Conservation (phyloP, 2,113 vertebrate species). For the Heteronetta atricapilla region DNA sequence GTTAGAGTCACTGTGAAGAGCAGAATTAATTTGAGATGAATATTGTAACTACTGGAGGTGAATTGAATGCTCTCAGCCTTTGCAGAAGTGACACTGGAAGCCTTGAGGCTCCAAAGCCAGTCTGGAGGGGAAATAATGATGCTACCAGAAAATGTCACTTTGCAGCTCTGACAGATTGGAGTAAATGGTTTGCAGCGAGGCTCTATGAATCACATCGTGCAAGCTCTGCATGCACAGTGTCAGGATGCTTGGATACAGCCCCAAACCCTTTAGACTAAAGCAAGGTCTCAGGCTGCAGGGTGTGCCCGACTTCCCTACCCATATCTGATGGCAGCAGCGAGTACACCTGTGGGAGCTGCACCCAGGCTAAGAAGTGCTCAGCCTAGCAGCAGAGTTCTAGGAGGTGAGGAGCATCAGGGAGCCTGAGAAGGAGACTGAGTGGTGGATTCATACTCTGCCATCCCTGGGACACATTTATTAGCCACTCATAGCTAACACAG, state of each 20-base stretch:
- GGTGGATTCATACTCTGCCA: neutral
- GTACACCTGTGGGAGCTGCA: neutral
- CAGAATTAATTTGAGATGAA: neutral
- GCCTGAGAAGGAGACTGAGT: neutral
- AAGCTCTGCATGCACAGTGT: rapidly evolving
- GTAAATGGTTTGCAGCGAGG: neutral
- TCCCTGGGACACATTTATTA: neutral
- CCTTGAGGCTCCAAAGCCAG: rapidly evolving
- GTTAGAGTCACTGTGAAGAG: neutral
- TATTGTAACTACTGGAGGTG: neutral
- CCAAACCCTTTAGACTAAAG: neutral
- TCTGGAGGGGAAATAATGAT: neutral
- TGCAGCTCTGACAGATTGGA: neutral
- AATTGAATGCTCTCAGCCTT: neutral
- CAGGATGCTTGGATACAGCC: neutral
- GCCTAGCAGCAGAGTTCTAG: neutral
- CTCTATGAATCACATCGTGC: neutral
- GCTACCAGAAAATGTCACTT: neutral
- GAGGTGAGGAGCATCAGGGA: neutral
- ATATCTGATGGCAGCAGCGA: neutral
- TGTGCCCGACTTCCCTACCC: neutral
- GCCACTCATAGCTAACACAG: neutral
- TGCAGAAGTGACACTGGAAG: neutral
- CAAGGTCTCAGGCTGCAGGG: neutral
- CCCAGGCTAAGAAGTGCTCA: neutral